A percentile compares a stretch with the other conserved stretches of the same genome.
Evolutionary conservation across 2,888 invertebrate species (phyloP).

Genomic region (Polylopha cassiicola): DNA sequence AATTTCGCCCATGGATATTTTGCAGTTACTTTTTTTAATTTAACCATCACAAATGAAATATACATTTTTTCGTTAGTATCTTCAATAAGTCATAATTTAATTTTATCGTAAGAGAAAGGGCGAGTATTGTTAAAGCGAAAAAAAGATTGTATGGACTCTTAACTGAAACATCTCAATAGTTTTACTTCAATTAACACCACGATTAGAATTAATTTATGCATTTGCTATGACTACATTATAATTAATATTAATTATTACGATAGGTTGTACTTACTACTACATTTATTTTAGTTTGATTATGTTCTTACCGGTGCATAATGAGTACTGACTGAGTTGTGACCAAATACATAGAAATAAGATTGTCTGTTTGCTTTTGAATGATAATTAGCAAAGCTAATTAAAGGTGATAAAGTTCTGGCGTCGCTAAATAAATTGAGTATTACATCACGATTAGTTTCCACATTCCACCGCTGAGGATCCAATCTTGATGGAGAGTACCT

Average conservation of each 20-base stretch:
- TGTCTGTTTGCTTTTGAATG: conserved; percentile 85
- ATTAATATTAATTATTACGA: too few relatives aligned
- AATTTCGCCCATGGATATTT: neutral
- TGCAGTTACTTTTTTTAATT: too few relatives aligned
- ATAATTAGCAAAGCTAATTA: conserved; percentile 85
- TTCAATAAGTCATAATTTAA: neutral
- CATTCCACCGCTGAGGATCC: conserved; percentile 75
- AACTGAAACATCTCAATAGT: too few relatives aligned
- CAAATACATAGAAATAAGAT: conserved; percentile 92
- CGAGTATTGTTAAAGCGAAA: neutral
- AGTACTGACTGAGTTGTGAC: conserved; percentile 88
- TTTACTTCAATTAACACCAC: too few relatives aligned
- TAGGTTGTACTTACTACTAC: too few relatives aligned
- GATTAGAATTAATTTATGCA: too few relatives aligned
- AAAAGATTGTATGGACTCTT: too few relatives aligned
- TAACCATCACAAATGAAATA: too few relatives aligned
- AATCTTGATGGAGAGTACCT: conserved; percentile 78
- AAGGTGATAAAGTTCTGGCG: conserved; percentile 89
- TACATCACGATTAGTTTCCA: conserved; percentile 83
- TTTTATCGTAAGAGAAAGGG: neutral
- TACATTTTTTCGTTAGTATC: neutral
- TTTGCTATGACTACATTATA: too few relatives aligned
- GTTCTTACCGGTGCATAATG: conserved; percentile 86
- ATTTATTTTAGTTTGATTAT: too few relatives aligned
- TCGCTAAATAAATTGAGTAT: conserved; percentile 93